A percentile compares a stretch with the other conserved stretches of the same genome.
These are phyloP conservation scores for Ichneumoninae sp. DNA, from an alignment of 2,888 invertebrate species.

Conservation along the genomic window DNA sequence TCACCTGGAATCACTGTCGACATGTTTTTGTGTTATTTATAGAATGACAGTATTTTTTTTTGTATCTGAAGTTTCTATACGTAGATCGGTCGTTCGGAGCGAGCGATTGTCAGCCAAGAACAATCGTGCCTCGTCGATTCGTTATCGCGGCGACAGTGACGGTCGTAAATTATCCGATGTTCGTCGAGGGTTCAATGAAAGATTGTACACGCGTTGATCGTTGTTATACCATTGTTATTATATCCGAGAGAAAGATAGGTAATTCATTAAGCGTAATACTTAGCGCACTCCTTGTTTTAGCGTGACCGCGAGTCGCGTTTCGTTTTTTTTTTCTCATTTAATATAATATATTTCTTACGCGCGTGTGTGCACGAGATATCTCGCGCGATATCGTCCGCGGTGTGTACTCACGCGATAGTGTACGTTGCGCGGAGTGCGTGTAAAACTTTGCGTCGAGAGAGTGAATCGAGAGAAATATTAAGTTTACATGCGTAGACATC, in stretches of 20 bases:
- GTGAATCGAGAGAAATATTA: slow-evolving; percentile 47
- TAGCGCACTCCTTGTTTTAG: slow-evolving; percentile 45
- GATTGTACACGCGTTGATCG: slow-evolving; percentile 43
- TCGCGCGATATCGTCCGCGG: slow-evolving; percentile 1
- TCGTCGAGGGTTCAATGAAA: slow-evolving; percentile 32
- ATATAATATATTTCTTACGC: slow-evolving; percentile 30
- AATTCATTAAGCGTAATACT: slow-evolving; percentile 77
- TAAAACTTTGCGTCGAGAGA: slow-evolving; percentile 44
- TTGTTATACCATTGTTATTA: slow-evolving; percentile 63
- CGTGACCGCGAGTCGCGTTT: slow-evolving; percentile 48
- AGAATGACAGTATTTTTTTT: slow-evolving; percentile 2
- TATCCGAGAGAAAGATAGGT: slow-evolving; percentile 78
- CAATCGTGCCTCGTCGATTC: background rate
- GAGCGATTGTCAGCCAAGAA: background rate
- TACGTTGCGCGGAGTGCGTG: slow-evolving; percentile 17
- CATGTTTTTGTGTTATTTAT: slow-evolving; percentile 3
- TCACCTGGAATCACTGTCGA: slow-evolving; percentile 36
- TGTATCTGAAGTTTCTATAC: background rate
- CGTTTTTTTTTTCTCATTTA: slow-evolving; percentile 17
- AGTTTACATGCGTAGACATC: background rate
- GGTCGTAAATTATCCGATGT: background rate
- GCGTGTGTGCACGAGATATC: slow-evolving; percentile 52
- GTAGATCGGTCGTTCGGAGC: background rate
- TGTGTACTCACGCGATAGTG: slow-evolving; percentile 55
- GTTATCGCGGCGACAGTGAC: background rate